Conservation (phyloP, 2,113 vertebrate species). For the Lota lota region DNA sequence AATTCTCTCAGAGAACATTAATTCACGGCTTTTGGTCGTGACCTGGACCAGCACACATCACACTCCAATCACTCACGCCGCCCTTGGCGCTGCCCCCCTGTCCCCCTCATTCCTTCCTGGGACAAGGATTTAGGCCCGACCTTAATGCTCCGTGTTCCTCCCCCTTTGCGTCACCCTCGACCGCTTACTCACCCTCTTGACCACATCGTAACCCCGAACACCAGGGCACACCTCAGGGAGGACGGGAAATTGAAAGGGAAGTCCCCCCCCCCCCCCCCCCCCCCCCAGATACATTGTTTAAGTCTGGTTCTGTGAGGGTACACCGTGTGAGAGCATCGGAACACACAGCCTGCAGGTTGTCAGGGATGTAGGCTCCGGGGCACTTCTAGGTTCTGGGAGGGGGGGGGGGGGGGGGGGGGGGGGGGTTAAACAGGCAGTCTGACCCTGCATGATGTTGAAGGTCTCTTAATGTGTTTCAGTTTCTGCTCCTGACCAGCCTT, state of each 20-base stretch:
- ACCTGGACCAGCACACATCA: constrained; percentile 23
- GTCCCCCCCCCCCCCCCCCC: too few species aligned
- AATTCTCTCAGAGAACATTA: constrained; percentile 11
- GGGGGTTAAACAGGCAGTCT: too few species aligned
- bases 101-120: constrained; percentile 11
- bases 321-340: constrained; percentile 30
- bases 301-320: constrained; percentile 38
- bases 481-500: too few species aligned
- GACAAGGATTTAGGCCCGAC: constrained; percentile 26
- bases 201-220: constrained; percentile 51
- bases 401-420: too few species aligned
- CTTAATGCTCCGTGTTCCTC: constrained; percentile 50
- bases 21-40: constrained; percentile 13
- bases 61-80: constrained; percentile 22
- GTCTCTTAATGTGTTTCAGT: too few species aligned
- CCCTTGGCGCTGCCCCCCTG: constrained; percentile 16
- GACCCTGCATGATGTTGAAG: too few species aligned
- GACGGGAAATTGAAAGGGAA: too few species aligned
- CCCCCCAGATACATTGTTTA: not conserved
- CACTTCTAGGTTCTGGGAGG: too few species aligned
- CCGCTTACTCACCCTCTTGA: constrained; percentile 40
- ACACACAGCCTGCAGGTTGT: constrained; percentile 38
- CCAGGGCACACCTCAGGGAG: too few species aligned
- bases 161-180: constrained; percentile 40
- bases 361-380: constrained; percentile 12